Percentiles rank a stretch among this genome's conserved stretches.
Conservation (phyloP, 2,888 invertebrate genomes). For the Hypena proboscidalis region DNA sequence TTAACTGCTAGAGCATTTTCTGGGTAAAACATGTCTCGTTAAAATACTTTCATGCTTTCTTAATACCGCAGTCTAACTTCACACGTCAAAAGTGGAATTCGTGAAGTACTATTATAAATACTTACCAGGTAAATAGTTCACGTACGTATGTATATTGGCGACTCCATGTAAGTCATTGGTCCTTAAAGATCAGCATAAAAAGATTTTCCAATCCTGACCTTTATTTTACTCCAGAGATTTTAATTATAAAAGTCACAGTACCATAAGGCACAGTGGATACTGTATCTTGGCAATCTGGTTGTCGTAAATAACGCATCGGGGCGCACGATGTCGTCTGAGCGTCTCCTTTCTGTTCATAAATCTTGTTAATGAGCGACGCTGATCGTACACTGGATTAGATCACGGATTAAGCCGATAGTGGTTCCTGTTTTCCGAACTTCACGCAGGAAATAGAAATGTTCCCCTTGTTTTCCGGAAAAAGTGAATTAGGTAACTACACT, state of each 20-base stretch:
- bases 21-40: background rate
- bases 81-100: background rate
- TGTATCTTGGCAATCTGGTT: conserved; percentile 69
- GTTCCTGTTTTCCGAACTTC: conserved; percentile 43
- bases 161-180: conserved; percentile 17
- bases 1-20: background rate
- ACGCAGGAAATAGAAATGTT: conserved; percentile 37
- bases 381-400: conserved; percentile 77
- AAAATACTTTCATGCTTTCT: background rate
- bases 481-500: conserved; percentile 25
- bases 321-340: conserved; percentile 69
- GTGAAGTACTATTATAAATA: background rate
- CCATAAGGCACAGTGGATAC: conserved; percentile 41
- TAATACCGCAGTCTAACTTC: background rate
- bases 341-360: conserved; percentile 78
- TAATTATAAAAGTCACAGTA: conserved; percentile 45
- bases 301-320: conserved; percentile 75
- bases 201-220: conserved; percentile 29
- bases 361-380: conserved; percentile 81
- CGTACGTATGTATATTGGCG: background rate
- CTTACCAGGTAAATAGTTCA: background rate
- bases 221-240: conserved; percentile 36
- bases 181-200: conserved; percentile 18
- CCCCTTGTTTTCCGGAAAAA: conserved; percentile 31
- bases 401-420: conserved; percentile 48